These are phyloP conservation scores for Phymastichus coffea DNA, from an alignment of 1,140 invertebrate genomes.

Conservation along the genomic window DNA sequence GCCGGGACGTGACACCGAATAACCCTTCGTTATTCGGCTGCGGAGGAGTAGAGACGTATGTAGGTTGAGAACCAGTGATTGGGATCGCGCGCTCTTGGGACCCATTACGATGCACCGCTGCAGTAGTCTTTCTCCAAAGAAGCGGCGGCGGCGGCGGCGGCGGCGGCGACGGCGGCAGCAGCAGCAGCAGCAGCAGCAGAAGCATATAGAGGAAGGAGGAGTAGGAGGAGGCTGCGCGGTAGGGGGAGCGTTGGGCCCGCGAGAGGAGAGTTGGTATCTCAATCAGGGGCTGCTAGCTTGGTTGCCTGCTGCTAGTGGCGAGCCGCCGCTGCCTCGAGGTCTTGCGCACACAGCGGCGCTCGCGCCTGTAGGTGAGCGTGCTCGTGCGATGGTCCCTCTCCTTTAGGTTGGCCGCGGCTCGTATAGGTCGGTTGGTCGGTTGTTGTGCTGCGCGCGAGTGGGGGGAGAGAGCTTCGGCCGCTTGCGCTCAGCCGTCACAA, in stretches of 20 bases:
- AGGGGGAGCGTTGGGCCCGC: conserved; percentile 36
- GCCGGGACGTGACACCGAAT: too few species aligned
- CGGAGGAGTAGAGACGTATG: too few species aligned
- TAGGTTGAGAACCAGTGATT: neutral
- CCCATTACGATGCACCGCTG: neutral
- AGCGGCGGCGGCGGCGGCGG: neutral
- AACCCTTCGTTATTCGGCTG: too few species aligned
- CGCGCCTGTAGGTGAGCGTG: too few species aligned
- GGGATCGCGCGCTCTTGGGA: too few species aligned
- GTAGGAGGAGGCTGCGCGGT: conserved; percentile 31
- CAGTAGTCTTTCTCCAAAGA: neutral
- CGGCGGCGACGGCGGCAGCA: too few species aligned
- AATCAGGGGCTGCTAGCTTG: conserved; percentile 42
- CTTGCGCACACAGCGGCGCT: neutral
- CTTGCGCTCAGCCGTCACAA: conserved; percentile 53
- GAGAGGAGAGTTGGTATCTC: conserved; percentile 50
- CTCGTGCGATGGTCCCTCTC: too few species aligned
- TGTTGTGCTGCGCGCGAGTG: too few species aligned
- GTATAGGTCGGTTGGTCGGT: conserved; percentile 40
- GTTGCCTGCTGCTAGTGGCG: too few species aligned
- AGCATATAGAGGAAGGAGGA: conserved; percentile 1
- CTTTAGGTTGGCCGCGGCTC: conserved; percentile 37
- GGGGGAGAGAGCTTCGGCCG: conserved; percentile 40
- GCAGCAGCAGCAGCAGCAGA: too few species aligned
- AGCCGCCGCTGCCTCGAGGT: neutral